Percentiles rank a stretch among this genome's conserved stretches.
phyloP scores from a whole-genome alignment of 2,888 invertebrate species.

The Heteromyza rotundicornis region DNA sequence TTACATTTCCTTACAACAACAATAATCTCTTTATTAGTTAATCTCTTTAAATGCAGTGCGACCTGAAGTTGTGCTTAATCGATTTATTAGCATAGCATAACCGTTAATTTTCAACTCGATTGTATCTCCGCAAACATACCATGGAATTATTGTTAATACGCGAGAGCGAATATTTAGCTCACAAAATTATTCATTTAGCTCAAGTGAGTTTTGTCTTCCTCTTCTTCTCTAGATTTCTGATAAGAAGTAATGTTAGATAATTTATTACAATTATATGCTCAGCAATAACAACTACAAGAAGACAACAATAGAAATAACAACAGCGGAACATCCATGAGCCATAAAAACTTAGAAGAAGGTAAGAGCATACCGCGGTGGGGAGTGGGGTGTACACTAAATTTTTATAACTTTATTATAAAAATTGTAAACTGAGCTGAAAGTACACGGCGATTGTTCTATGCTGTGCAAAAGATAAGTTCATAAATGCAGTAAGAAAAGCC shows the following conservation, averaged over 20 bases:
- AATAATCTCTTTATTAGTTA: too few species aligned
- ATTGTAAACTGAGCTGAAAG: slow-evolving; percentile 28
- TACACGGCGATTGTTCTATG: not conserved
- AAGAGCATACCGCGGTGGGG: not conserved
- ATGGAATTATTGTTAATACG: not conserved
- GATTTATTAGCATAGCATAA: not conserved
- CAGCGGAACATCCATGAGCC: not conserved
- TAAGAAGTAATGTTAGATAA: slow-evolving; percentile 25
- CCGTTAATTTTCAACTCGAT: not conserved
- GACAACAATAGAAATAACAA: not conserved
- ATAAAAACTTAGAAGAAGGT: not conserved
- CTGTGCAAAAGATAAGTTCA: not conserved
- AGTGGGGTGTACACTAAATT: slow-evolving; percentile 40
- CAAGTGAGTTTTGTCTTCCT: not conserved
- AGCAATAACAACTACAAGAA: not conserved
- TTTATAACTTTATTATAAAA: slow-evolving; percentile 53
- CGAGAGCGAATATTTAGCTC: too few species aligned
- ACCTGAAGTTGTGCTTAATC: not conserved
- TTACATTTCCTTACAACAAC: too few species aligned
- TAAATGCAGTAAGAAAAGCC: not conserved
- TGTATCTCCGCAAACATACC: not conserved
- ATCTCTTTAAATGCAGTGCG: too few species aligned
- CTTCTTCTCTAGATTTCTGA: too few species aligned
- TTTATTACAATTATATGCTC: slow-evolving; percentile 49
- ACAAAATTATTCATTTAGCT: not conserved